Conservation (phyloP, 37 sponge, comb jelly and placozoan genomes). For the Aplysina aerophoba region DNA sequence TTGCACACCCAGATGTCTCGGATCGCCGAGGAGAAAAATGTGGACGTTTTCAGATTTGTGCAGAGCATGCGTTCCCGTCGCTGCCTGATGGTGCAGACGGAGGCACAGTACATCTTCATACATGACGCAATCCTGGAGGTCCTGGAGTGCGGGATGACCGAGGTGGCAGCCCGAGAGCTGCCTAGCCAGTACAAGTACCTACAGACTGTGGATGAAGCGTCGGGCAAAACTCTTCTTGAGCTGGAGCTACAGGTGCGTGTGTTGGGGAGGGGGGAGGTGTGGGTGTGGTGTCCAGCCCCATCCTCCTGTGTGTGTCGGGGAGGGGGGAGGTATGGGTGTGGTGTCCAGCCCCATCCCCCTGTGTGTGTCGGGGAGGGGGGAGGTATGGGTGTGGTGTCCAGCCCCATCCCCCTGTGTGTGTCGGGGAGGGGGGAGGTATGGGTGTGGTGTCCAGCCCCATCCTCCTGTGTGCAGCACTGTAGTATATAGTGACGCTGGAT, state of each 20-base stretch:
- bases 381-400: too few relatives aligned
- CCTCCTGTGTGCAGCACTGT: too few relatives aligned
- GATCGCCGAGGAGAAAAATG: conserved; percentile 47
- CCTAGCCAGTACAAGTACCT: conserved; percentile 63
- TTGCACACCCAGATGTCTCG: conserved; percentile 66
- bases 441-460: too few relatives aligned
- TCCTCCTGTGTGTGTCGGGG: too few relatives aligned
- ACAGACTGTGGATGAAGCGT: conserved; percentile 34
- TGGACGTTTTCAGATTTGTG: conserved; percentile 81
- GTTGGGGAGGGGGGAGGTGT: not conserved
- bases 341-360: too few relatives aligned
- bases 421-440: too few relatives aligned
- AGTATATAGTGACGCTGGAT: too few relatives aligned
- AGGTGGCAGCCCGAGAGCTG: conserved; percentile 77
- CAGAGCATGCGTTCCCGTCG: conserved; percentile 66
- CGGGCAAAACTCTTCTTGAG: conserved; percentile 47
- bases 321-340: too few relatives aligned
- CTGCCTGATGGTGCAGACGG: conserved; percentile 90
- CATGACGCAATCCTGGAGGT: conserved; percentile 94
- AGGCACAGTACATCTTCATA: conserved; percentile 92
- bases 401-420: too few relatives aligned
- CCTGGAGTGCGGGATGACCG: conserved; percentile 83
- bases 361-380: too few relatives aligned
- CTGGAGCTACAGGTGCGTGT: conserved; percentile 43
- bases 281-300: too few relatives aligned